phyloP scores from a whole-genome alignment of 1,140 invertebrate species.

The Penaeus indicus region DNA sequence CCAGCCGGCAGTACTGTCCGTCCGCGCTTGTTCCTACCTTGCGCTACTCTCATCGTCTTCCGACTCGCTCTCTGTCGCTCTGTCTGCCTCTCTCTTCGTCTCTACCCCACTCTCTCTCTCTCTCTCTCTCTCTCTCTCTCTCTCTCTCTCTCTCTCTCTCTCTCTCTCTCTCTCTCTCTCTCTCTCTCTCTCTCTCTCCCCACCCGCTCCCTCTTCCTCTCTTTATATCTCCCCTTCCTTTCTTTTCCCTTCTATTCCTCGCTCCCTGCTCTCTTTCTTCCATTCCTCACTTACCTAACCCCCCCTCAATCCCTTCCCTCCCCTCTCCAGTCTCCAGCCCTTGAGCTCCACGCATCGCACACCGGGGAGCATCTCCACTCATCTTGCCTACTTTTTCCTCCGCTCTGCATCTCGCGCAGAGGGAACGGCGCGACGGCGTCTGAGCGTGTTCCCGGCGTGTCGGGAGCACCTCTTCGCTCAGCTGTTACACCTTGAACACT shows the following conservation, averaged over 20 bases:
- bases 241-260: not conserved
- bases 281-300: no score
- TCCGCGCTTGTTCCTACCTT: not conserved
- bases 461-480: no score
- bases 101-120: constrained; percentile 1
- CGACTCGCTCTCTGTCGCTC: not conserved
- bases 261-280: not conserved
- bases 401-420: no score
- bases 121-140: constrained; percentile 20
- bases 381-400: no score
- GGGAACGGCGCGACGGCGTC: no score
- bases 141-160: not conserved
- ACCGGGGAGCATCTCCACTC: no score
- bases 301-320: no score
- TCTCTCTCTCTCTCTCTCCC: no score
- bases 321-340: no score
- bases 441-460: no score
- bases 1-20: constrained; percentile 1
- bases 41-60: not conserved
- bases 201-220: not conserved
- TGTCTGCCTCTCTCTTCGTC: not conserved
- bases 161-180: not conserved
- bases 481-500: no score
- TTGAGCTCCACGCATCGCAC: no score
- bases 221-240: not conserved